A percentile compares a stretch with the other conserved stretches of the same genome.
These are phyloP conservation scores for Gortyna flavago DNA, from an alignment of 2,888 invertebrate genomes.

Conservation along the genomic window DNA sequence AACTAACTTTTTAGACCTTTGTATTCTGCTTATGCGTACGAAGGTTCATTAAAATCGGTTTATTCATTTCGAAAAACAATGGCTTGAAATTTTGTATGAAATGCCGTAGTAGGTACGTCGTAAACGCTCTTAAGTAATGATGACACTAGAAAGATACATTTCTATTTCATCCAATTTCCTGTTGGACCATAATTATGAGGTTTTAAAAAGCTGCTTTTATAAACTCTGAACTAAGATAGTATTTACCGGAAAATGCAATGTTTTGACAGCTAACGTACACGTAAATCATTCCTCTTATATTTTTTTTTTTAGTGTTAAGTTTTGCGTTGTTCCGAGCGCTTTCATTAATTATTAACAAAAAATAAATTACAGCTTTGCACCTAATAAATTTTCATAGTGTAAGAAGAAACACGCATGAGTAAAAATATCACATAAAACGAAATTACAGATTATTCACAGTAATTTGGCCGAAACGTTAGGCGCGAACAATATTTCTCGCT, in stretches of 20 bases:
- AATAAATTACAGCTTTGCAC: conserved; percentile 43
- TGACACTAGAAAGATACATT: background rate
- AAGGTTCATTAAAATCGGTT: too few species aligned
- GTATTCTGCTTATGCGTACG: too few species aligned
- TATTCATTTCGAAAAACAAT: too few species aligned
- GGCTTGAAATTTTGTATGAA: too few species aligned
- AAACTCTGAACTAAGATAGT: background rate
- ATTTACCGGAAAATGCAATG: background rate
- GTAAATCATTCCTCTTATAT: background rate
- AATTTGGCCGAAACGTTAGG: conserved; percentile 57
- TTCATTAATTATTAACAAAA: conserved; percentile 28
- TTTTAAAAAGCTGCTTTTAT: background rate
- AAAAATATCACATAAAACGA: conserved; percentile 42
- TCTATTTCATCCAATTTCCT: background rate
- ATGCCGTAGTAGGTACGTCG: too few species aligned
- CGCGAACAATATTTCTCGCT: conserved; percentile 57
- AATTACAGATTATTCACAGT: conserved; percentile 65
- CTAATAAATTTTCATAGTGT: conserved; percentile 40
- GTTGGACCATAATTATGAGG: background rate
- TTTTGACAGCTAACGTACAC: too few species aligned
- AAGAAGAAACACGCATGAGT: conserved; percentile 32
- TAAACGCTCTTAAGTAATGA: too few species aligned
- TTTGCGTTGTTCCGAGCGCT: background rate
- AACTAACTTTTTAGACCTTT: too few species aligned
- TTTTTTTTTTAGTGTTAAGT: background rate